Evolutionary conservation across 2,888 invertebrate genomes (phyloP).

Genomic region (Imbricaverruca yamaguchii): DNA sequence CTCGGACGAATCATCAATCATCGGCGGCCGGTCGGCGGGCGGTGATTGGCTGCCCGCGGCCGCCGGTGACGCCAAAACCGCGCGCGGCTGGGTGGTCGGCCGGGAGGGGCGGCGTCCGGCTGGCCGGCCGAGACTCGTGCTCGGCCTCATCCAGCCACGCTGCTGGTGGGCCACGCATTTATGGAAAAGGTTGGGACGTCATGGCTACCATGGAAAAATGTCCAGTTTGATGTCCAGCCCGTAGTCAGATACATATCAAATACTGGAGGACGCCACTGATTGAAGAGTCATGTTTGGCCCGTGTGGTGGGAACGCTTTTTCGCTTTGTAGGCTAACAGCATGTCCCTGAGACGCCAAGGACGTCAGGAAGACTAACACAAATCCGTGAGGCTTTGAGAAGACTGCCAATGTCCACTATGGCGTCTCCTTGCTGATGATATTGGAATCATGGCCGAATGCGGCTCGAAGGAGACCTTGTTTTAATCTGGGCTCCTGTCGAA

Average conservation of each 20-base stretch:
- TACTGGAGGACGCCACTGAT: neutral
- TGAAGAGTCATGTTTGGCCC: neutral
- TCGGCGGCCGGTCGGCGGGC: neutral
- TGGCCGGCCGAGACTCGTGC: neutral
- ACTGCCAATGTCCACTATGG: no score
- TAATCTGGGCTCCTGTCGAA: no score
- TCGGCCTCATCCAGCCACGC: neutral
- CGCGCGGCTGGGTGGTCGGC: constrained; percentile 11
- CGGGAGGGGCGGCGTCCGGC: neutral
- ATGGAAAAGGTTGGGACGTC: neutral
- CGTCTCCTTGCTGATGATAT: no score
- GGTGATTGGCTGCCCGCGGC: neutral
- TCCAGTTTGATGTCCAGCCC: neutral
- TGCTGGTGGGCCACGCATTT: neutral
- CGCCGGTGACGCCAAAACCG: neutral
- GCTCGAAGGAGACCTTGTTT: no score
- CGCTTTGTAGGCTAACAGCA: neutral
- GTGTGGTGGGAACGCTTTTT: neutral
- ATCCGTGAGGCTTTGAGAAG: neutral
- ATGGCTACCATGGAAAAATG: neutral
- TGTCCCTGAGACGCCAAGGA: neutral
- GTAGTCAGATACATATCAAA: constrained; percentile 4
- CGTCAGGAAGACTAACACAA: neutral
- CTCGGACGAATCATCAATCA: constrained; percentile 20
- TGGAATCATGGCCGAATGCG: no score